phyloP scores from a whole-genome alignment of 2,113 vertebrate genomes.

The Esox niger region DNA sequence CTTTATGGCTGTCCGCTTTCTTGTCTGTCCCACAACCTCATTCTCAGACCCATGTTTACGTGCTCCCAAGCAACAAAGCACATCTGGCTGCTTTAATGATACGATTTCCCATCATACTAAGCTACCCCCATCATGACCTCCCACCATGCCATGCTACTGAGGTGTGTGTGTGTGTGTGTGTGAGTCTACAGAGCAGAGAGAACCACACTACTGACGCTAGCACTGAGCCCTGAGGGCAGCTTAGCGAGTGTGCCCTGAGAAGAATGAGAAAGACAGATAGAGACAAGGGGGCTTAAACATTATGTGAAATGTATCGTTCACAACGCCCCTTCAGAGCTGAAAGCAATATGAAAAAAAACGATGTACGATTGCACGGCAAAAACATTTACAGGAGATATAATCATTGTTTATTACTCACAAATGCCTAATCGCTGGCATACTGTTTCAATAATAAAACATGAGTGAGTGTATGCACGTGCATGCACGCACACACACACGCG shows the following conservation, averaged over 20 bases:
- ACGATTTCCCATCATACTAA: slow-evolving; percentile 73
- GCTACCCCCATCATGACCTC: slow-evolving; percentile 70
- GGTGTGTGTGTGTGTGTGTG: slow-evolving; percentile 34
- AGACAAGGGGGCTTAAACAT: slow-evolving; percentile 26
- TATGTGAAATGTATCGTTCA: slow-evolving; percentile 39
- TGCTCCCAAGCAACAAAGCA: slow-evolving; percentile 66
- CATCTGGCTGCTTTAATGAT: slow-evolving; percentile 74
- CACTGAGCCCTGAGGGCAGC: slow-evolving; percentile 55
- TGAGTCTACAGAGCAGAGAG: slow-evolving; percentile 52
- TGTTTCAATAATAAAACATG: too few species aligned
- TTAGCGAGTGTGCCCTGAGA: slow-evolving; percentile 51
- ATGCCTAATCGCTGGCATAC: too few species aligned
- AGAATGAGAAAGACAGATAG: slow-evolving; percentile 37
- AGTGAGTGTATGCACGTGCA: too few species aligned
- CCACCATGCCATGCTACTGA: slow-evolving; percentile 67
- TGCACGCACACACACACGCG: slow-evolving; percentile 14
- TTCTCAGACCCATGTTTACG: slow-evolving; percentile 58
- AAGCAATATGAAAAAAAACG: slow-evolving; percentile 17
- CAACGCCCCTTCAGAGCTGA: slow-evolving; percentile 21
- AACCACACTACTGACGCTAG: slow-evolving; percentile 52
- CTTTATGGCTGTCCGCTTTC: slow-evolving; percentile 65
- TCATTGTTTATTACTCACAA: too few species aligned
- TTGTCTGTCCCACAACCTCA: slow-evolving; percentile 64
- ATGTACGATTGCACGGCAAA: not conserved
- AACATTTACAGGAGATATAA: not conserved